These are phyloP conservation scores for Apotomis betuletana DNA, from an alignment of 2,888 invertebrate genomes.

Conservation along the genomic window DNA sequence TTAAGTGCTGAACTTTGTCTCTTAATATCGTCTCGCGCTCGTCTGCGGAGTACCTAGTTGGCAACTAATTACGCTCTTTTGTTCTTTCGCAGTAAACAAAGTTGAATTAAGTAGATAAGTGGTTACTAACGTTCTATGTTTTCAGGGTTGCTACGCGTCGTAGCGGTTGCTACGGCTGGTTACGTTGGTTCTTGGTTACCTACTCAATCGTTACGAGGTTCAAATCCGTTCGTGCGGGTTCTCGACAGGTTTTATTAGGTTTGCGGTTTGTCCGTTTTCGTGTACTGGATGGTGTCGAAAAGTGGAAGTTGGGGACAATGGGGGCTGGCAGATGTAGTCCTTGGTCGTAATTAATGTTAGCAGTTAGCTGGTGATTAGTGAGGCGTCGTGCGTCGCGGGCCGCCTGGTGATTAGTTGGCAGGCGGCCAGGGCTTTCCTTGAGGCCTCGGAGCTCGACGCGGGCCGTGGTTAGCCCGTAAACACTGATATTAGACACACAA, in stretches of 20 bases:
- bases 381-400: conserved; percentile 35
- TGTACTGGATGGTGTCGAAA: not conserved
- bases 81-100: conserved; percentile 41
- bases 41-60: conserved; percentile 62
- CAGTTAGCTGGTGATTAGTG: conserved; percentile 35
- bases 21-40: conserved; percentile 66
- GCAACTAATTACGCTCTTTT: conserved; percentile 55
- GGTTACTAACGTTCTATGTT: conserved; percentile 17
- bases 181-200: not conserved
- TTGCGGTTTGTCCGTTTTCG: conserved; percentile 6
- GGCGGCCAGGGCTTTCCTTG: conserved; percentile 37
- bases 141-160: conserved; percentile 31
- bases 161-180: conserved; percentile 37
- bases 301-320: conserved; percentile 20
- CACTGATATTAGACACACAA: conserved; percentile 4
- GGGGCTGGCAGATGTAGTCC: conserved; percentile 17
- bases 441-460: conserved; percentile 19
- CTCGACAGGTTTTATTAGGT: conserved; percentile 12
- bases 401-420: conserved; percentile 39
- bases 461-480: conserved; percentile 24
- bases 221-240: conserved; percentile 2
- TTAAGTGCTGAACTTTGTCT: conserved; percentile 61
- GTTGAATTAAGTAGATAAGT: conserved; percentile 31
- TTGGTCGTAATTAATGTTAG: conserved; percentile 26
- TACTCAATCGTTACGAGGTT: conserved; percentile 3